Evolutionary conservation across 1,140 invertebrate genomes (phyloP), one percentile per base, ranked within the genome.

Genomic region (Linepithema humile): DNA sequence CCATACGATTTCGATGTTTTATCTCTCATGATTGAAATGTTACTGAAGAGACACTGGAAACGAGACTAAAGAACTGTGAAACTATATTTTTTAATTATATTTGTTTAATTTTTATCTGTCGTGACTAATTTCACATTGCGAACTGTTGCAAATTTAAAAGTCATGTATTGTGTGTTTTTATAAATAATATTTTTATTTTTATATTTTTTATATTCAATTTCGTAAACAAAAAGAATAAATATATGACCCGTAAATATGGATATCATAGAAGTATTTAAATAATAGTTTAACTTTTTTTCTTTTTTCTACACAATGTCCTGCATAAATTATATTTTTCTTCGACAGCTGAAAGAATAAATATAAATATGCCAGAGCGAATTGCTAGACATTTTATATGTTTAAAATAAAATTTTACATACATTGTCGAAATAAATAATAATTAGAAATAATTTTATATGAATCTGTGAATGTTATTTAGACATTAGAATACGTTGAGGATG

Each of bases 251-350:
- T 29, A 26, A 64, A 62, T 7, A 83, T 83, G 75, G 75, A 78
- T 29, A 3, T 69, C 10, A 29, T 23, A 64, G 45, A 69, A 69
- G 75, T 78, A 78, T 67, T 38, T 53, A 55, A 26, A 29, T n/a
- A 12, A 35, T 45, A 69, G 1, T 35, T 60, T 35, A 35, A 26
- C 35, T 48, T 7, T 1, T 29, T 69, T 78, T 78, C 7, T 75
- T 45, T 15, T 45, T 12, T 43, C 43, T 45, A 12, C 43, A 67
- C 0, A 40, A 67, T 29, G 35, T 65, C 9, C 5, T 12, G 3
- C 57, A n/a, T 43, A 38, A 23, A 60, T 5, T 17, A 43, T n/a
- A 15, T 2, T 20, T 35, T 48, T n/a, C 2, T 77, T 67, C 9
- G 6, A 62, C 15, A 50, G 9, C 7, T 67, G 0, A 77, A 53